Conservation (phyloP, 2,888 invertebrate species). For the Catocala nupta region DNA sequence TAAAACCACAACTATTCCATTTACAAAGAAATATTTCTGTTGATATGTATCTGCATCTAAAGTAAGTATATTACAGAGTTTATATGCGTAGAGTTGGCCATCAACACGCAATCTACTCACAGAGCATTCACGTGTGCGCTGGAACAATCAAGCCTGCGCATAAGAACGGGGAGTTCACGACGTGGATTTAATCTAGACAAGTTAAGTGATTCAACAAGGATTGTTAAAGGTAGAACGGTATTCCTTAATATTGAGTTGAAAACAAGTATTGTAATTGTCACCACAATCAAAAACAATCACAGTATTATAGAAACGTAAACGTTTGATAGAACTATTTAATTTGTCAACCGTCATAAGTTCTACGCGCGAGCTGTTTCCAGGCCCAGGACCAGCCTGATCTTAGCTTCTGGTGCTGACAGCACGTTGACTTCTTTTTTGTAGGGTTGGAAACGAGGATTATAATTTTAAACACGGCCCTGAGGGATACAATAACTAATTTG, state of each 20-base stretch:
- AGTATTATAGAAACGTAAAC: no score
- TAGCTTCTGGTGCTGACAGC: no score
- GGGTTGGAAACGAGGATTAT: no score
- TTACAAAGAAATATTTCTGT: not conserved
- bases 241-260: not conserved
- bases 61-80: not conserved
- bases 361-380: no score
- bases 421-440: no score
- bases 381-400: no score
- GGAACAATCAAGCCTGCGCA: conserved; percentile 2
- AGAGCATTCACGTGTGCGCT: conserved; percentile 24
- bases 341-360: no score
- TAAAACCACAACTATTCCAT: no score
- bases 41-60: not conserved
- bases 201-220: conserved; percentile 7
- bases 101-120: conserved; percentile 36
- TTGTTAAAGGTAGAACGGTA: conserved; percentile 7
- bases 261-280: not conserved
- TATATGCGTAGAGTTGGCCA: conserved; percentile 9
- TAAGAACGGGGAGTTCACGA: conserved; percentile 5
- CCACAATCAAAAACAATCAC: no score
- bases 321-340: no score
- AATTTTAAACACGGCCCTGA: no score
- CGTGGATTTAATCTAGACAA: not conserved
- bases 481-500: no score